Conservation (phyloP, 2,797 vertebrate species). For the Rhinogobio ventralis region DNA sequence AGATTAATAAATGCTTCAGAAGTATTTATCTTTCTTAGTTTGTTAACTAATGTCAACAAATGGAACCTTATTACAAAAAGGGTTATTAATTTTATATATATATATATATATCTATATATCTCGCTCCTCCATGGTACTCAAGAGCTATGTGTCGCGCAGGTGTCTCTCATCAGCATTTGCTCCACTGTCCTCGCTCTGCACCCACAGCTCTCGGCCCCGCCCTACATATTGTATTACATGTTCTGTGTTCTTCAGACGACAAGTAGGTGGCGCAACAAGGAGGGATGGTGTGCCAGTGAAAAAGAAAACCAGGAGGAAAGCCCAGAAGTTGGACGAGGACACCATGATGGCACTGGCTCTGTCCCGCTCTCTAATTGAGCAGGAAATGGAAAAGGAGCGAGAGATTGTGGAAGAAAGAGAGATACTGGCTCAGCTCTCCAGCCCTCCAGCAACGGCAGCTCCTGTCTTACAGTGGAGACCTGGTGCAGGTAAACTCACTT, state of each 20-base stretch:
- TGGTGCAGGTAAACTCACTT: constrained; percentile 64
- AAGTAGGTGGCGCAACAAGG: constrained; percentile 57
- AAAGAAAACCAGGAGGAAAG: constrained; percentile 80
- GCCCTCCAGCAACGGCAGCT: constrained; percentile 1
- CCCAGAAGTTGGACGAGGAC: constrained; percentile 80
- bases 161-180: neutral
- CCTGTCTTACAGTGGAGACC: constrained; percentile 63
- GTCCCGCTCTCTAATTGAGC: constrained; percentile 88
- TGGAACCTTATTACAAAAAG: too few relatives aligned
- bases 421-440: constrained; percentile 37
- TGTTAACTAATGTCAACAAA: too few relatives aligned
- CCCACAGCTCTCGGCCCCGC: neutral
- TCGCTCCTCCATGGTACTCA: neutral
- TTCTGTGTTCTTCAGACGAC: constrained; percentile 59
- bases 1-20: too few relatives aligned
- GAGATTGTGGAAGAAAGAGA: constrained; percentile 47
- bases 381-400: constrained; percentile 56
- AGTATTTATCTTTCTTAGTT: too few relatives aligned
- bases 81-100: too few relatives aligned
- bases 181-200: neutral
- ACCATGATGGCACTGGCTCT: constrained; percentile 89
- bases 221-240: neutral
- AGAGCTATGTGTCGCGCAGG: neutral
- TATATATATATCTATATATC: too few relatives aligned
- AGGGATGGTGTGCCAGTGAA: constrained; percentile 61